Evolutionary conservation across 2,113 vertebrate species (phyloP), one percentile per base, ranked within the genome.

Genomic region (Todiramphus chloris): DNA sequence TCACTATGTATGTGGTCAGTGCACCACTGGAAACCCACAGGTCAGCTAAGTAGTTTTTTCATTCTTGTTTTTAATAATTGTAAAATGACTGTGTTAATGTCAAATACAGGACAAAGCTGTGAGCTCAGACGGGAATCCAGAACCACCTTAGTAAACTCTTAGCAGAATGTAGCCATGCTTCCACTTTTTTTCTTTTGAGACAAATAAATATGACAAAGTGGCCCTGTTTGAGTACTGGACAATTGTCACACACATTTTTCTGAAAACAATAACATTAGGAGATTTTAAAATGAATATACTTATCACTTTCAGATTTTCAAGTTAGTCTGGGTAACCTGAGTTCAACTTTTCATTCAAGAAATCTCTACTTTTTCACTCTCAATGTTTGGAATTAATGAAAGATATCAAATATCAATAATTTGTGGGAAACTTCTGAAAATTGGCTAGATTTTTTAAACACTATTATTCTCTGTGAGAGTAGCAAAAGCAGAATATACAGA

Each of bases 191-290:
- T 15, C 4, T 44, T 94, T 55, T 56, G 11, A 16, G 7, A 10
- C 31, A 80, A 73, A 37, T 16, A 13, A 48, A 14, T 74, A 55
- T 39, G 33, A 10, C 27, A 33, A 64, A 53, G 1, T 41, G 24
- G 3, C 21, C 46, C 16, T 92, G 6, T 80, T 66, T 60, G 39
- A 39, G 30, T 21, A 63, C 24, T 92, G n/a, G 28, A 16, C 3
- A 59, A 10, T 16, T 81, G 2, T 8, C 55, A 70, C 46, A 74
- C 3, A 2, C 10, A 76, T 10, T 28, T 64, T 67, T 27, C 23
- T 67, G 3, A 68, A 67, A 91, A 46, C 3, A 59, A 43, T 53
- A 2, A 20, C 0, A 0, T 35, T 33, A 67, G 5, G 19, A 78
- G 39, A 78, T 55, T 46, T 82, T 23, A 20, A 83, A 73, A 77